These are phyloP conservation scores for Drosophila mercatorum DNA, from an alignment of 2,888 invertebrate genomes.

Conservation along the genomic window DNA sequence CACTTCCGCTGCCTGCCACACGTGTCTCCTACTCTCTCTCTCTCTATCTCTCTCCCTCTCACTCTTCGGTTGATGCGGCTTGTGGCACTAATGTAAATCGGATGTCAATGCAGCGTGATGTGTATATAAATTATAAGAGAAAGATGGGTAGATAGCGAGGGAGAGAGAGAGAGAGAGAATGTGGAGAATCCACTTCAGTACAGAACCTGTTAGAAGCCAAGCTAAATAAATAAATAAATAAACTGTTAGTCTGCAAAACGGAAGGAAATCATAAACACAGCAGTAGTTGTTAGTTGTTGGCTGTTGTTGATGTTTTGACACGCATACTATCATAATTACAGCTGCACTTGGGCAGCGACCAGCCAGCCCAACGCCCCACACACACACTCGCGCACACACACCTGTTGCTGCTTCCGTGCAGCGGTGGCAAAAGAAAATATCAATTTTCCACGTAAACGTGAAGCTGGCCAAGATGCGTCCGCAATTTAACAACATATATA, in stretches of 20 bases:
- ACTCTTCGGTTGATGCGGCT: constrained; percentile 22
- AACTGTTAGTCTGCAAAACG: constrained; percentile 79
- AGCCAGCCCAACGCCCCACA: constrained; percentile 48
- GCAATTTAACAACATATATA: constrained; percentile 54
- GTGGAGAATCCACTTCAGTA: constrained; percentile 34
- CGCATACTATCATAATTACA: constrained; percentile 78
- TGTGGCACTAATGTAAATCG: constrained; percentile 83
- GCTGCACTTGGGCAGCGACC: constrained; percentile 49
- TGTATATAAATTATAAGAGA: constrained; percentile 79
- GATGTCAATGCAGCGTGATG: constrained; percentile 82
- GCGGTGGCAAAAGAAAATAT: constrained; percentile 75
- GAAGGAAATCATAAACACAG: constrained; percentile 83
- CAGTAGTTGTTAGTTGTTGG: constrained; percentile 32
- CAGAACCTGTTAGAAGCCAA: constrained; percentile 74
- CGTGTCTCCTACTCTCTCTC: constrained; percentile 40
- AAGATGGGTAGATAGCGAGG: constrained; percentile 9
- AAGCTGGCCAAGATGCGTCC: constrained; percentile 55
- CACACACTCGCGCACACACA: constrained; percentile 41
- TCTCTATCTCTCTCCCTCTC: not conserved
- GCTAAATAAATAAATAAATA: constrained; percentile 77
- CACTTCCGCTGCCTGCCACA: constrained; percentile 64
- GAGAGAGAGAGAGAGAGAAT: not conserved
- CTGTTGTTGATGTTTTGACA: constrained; percentile 69
- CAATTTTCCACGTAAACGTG: constrained; percentile 74
- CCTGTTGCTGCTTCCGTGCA: constrained; percentile 76